Base-by-base conservation (phyloP, 2,888 invertebrate species). In the Apotomis turbidana region DNA sequence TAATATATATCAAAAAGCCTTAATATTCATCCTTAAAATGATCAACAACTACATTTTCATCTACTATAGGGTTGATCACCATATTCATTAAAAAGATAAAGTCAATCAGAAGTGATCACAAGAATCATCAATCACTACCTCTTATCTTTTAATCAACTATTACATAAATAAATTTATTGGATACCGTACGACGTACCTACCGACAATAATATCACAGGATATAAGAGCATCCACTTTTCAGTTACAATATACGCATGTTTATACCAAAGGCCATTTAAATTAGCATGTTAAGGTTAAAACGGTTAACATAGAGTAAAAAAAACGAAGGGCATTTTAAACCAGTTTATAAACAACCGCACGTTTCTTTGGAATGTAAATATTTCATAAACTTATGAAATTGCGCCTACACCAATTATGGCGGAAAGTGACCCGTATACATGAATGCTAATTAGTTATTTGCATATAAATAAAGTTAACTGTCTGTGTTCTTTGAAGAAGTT, bases 301-400 rank as follows among this genome's bases (percentile, higher is more conserved):
- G 44, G 55, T 46, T n/a, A 46, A 46, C 46, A 46, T 36, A 36
- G 46, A 57, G 46, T 27, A 10, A 66, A 66, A 66, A 66, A 66
- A 57, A 57, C 46, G 3, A 64, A 55, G 46, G 55, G 13, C 55
- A 55, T 27, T 63, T 27, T 49, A 51, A 67, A 67, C 36, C n/a
- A 12, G 27, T 13, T 63, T 38, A 52, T 44, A 57, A 67, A 51
- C 67, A 64, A 52, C 54, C 52, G 46, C 13, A 54, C 54, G 66
- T 60, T 57, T 63, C 72, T 72, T 68, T 72, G 72, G 68, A 68
- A 72, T 72, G 72, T 63, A 63, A 72, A 72, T 72, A 44, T 63
- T 63, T 71, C 51, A 71, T 68, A 49, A 71, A 62, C 57, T 71
- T 71, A 68, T 72, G 63, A 72, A 72, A 59, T 68, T 59, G 72